A percentile compares a stretch with the other conserved stretches of the same genome.
Conservation (phyloP, 2,888 invertebrate species). For the Acronicta alni region DNA sequence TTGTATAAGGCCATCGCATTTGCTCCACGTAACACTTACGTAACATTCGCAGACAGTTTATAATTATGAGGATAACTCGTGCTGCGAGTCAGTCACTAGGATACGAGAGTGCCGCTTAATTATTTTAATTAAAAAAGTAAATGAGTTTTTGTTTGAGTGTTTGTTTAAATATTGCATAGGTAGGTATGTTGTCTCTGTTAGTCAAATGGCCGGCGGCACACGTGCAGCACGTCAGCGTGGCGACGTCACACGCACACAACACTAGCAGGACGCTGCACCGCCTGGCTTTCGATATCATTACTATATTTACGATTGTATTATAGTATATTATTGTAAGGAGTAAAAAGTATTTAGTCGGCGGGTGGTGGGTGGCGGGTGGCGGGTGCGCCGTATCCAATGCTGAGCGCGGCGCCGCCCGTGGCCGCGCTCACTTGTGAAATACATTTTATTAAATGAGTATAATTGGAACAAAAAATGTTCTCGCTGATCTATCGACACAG, state of each 20-base stretch:
- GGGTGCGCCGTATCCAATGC: conserved; percentile 20
- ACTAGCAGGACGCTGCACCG: no score
- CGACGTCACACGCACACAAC: no score
- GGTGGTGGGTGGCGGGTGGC: conserved; percentile 7
- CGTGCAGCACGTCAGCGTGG: no score
- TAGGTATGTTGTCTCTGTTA: no score
- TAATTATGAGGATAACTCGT: conserved; percentile 18
- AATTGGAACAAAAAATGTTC: conserved; percentile 37
- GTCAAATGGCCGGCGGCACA: no score
- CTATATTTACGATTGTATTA: no score
- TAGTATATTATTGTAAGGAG: no score
- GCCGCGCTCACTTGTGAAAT: conserved; percentile 29
- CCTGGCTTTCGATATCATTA: no score
- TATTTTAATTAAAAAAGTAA: no score
- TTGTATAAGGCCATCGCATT: conserved; percentile 8
- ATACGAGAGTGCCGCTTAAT: no score
- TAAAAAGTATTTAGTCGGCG: neutral
- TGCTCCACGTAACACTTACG: conserved; percentile 10
- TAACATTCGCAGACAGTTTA: conserved; percentile 2
- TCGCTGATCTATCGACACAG: conserved; percentile 4
- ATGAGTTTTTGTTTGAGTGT: no score
- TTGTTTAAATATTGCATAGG: no score
- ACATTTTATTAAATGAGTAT: conserved; percentile 15
- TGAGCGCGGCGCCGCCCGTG: conserved; percentile 23
- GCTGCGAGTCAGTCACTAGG: neutral